Evolutionary conservation across 2,888 invertebrate species (phyloP), one percentile per base, ranked within the genome.

Genomic region (Cryptus armator): DNA sequence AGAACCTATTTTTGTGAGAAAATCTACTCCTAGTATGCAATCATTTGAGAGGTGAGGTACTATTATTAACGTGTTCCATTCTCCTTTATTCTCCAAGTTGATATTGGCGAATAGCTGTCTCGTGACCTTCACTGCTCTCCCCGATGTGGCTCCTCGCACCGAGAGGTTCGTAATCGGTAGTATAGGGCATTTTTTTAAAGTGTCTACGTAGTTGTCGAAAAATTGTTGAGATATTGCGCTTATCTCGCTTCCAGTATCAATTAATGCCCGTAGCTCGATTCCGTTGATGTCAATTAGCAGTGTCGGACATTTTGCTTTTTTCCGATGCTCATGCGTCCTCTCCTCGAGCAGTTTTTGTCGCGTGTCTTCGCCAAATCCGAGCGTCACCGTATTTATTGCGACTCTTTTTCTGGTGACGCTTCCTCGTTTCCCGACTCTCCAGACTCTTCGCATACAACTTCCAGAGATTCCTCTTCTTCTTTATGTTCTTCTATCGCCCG

Each of bases 331-430:
- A n/a, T 16, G 12, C 14, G 7, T 9, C 16, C 56, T 44, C 0
- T 32, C 44, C 6, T 46, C 29, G 0, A 80, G 56, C 0, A 24
- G 37, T 6, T 2, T 1, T 2, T 66, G 37, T 37, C 37, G 37
- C 37, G 37, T 37, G 37, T 37, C 37, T 37, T 37, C 37, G 37
- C 37, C 37, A 43, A 12, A 37, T 19, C 66, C 66, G 6, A 80
- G 29, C 72, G 66, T 80, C 80, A 80, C 72, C 72, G 53, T 56
- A 12, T 10, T 53, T 7, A 80, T 24, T 5, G 10, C 24, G 14
- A 19, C 14, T 3, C 37, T 3, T 9, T 43, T 53, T 4, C 24
- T 53, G 79, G 71, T 71, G 79, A 72, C 66, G 79, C 12, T 4
- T 0, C 14, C 29, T 53, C 53, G 79, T 79, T 79, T 79, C 44